These are phyloP conservation scores for Rhagologus leucostigma DNA, from an alignment of 2,113 vertebrate genomes.

Conservation along the genomic window DNA sequence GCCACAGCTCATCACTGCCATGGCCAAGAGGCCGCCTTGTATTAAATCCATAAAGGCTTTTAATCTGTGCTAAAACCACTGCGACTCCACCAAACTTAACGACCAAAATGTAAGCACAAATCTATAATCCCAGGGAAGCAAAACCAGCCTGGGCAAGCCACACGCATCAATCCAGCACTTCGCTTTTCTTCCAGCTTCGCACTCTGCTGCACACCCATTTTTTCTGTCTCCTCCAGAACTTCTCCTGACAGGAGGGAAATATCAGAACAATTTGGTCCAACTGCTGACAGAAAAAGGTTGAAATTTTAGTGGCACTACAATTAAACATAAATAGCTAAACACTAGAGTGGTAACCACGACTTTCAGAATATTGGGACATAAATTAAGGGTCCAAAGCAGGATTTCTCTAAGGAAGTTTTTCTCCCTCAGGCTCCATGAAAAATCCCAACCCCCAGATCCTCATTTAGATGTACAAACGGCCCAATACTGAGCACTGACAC, in stretches of 20 bases:
- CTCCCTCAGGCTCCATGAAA: background rate
- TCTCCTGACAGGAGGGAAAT: background rate
- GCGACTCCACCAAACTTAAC: background rate
- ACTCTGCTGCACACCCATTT: background rate
- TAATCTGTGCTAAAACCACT: background rate
- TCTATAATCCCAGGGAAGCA: background rate
- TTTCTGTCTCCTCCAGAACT: background rate
- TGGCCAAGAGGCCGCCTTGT: background rate
- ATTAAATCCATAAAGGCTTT: background rate
- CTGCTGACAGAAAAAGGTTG: background rate
- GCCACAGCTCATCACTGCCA: background rate
- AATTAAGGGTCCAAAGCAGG: background rate
- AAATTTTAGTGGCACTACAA: background rate
- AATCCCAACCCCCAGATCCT: background rate
- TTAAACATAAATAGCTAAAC: background rate
- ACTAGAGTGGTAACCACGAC: rapidly evolving
- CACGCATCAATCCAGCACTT: background rate
- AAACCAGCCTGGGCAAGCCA: background rate
- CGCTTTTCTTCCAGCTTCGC: background rate
- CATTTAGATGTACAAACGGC: background rate
- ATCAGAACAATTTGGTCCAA: background rate
- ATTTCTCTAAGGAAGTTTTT: background rate
- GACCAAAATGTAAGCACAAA: background rate
- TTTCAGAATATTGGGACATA: background rate
- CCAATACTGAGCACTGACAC: background rate